phyloP scores from a whole-genome alignment of 2,888 invertebrate species.

The Hoplodrina ambigua region DNA sequence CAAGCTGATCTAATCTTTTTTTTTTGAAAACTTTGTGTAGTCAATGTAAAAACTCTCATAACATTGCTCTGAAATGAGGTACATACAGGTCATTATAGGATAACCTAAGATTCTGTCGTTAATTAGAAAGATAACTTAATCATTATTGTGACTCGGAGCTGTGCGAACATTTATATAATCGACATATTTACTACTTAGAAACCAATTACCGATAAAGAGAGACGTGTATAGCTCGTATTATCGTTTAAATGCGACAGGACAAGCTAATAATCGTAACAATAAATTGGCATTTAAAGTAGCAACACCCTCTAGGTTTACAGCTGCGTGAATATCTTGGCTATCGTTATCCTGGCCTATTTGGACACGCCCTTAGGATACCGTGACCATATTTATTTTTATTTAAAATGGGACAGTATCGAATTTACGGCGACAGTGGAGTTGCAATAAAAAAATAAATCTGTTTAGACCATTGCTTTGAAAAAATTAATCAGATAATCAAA shows the following conservation, averaged over 20 bases:
- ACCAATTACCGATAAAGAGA: conserved; percentile 21
- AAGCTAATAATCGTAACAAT: conserved; percentile 39
- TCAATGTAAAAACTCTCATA: conserved; percentile 1
- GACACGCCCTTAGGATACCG: conserved; percentile 20
- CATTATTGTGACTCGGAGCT: conserved; percentile 18
- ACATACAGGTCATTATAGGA: conserved; percentile 6
- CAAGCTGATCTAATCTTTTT: too few species aligned
- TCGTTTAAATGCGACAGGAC: conserved; percentile 19
- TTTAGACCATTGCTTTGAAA: too few species aligned
- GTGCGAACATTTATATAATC: conserved; percentile 20
- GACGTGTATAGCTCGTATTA: conserved; percentile 1
- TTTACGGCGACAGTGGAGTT: too few species aligned
- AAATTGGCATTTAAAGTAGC: conserved; percentile 45
- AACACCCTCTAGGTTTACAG: conserved; percentile 29
- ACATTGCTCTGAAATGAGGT: background rate
- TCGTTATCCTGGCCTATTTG: conserved; percentile 18
- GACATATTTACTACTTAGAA: conserved; percentile 20
- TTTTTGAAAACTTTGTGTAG: background rate
- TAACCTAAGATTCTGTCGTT: conserved; percentile 6
- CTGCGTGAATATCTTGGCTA: conserved; percentile 26
- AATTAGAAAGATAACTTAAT: conserved; percentile 25
- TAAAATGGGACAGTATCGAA: too few species aligned
- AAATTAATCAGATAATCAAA: too few species aligned
- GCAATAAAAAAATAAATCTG: too few species aligned
- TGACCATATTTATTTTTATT: too few species aligned